A percentile compares a stretch with the other conserved stretches of the same genome.
Conservation (phyloP, 2,888 invertebrate species). For the Heteropelma amictum region DNA sequence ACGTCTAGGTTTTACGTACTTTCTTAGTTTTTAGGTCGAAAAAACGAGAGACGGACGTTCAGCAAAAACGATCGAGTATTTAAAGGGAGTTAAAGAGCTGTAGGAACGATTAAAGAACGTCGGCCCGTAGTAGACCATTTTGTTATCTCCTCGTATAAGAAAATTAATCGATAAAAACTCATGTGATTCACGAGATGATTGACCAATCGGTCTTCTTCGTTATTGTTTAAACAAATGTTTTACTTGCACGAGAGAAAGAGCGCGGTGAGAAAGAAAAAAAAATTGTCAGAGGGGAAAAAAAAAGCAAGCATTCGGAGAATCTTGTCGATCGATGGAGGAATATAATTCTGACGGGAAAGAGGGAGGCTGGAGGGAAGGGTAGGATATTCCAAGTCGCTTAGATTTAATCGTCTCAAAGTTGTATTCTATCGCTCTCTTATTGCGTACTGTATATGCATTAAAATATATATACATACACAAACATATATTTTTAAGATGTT, state of each 20-base stretch:
- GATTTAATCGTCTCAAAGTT: constrained; percentile 64
- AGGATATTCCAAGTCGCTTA: constrained; percentile 59
- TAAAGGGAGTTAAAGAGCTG: not conserved
- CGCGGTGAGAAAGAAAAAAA: not conserved
- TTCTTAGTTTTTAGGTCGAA: constrained; percentile 55
- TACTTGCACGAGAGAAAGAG: constrained; percentile 15
- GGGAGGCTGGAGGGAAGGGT: constrained; percentile 26
- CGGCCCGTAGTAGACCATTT: not conserved
- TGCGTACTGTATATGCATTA: constrained; percentile 63
- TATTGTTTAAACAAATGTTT: constrained; percentile 47
- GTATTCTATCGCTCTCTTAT: constrained; percentile 66
- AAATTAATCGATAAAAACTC: constrained; percentile 52
- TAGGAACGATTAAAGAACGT: not conserved
- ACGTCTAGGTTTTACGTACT: constrained; percentile 54
- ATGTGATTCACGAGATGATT: constrained; percentile 54
- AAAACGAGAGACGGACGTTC: constrained; percentile 30
- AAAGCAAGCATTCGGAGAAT: constrained; percentile 9
- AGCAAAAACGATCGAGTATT: constrained; percentile 1
- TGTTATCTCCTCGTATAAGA: constrained; percentile 40
- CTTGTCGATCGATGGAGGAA: not conserved
- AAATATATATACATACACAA: constrained; percentile 64
- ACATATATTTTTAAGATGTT: constrained; percentile 71
- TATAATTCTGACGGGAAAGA: no score
- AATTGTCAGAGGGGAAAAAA: not conserved
- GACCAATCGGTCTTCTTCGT: constrained; percentile 30